Evolutionary conservation across 2,113 vertebrate species (phyloP).

Genomic region (Odocoileus virginianus): DNA sequence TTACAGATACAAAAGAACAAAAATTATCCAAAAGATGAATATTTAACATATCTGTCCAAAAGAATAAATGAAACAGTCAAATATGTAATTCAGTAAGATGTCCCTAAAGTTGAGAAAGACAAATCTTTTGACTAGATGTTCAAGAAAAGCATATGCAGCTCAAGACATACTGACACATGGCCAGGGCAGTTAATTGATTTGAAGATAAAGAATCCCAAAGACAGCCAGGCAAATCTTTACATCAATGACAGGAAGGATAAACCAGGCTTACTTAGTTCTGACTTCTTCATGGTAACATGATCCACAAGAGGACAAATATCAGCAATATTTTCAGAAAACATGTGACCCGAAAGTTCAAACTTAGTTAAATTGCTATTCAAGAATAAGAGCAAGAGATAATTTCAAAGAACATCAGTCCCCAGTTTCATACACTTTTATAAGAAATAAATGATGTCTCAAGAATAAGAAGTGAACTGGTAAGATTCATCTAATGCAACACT

Average conservation of each 20-base stretch:
- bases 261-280: neutral
- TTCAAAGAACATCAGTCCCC: neutral
- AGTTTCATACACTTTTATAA: neutral
- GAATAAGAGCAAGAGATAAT: neutral
- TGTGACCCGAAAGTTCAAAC: neutral
- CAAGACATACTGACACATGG: neutral
- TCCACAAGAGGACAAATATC: neutral
- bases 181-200: conserved; percentile 1
- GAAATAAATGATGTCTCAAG: neutral
- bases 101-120: neutral
- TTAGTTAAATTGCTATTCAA: neutral
- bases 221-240: neutral
- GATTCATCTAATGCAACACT: neutral
- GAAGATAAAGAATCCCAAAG: neutral
- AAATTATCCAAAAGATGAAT: neutral
- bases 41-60: neutral
- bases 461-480: neutral
- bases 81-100: neutral
- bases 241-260: neutral
- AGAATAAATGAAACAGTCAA: neutral
- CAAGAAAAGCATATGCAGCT: neutral
- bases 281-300: neutral
- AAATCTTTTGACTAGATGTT: conserved; percentile 40
- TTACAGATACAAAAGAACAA: neutral
- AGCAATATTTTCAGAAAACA: neutral